These are phyloP conservation scores for Hypothenemus hampei DNA, from an alignment of 1,140 invertebrate genomes.

Conservation along the genomic window DNA sequence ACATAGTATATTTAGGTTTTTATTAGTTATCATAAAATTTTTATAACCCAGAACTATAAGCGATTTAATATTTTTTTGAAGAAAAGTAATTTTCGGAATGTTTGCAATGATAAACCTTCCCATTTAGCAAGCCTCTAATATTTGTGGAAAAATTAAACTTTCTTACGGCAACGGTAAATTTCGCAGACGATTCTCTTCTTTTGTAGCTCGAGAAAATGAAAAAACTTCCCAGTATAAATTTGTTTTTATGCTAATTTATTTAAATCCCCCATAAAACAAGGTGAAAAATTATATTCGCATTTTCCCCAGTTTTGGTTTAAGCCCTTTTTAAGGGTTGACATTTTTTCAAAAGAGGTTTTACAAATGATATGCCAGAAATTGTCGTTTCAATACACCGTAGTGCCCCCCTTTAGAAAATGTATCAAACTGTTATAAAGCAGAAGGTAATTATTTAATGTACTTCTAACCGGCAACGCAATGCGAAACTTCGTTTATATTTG, in stretches of 20 bases:
- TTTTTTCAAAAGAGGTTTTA: too few relatives aligned
- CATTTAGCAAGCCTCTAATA: too few relatives aligned
- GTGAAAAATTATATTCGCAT: not conserved
- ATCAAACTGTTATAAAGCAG: not conserved
- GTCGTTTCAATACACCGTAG: not conserved
- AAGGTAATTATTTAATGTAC: not conserved
- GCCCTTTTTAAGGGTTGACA: too few relatives aligned
- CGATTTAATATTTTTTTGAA: too few relatives aligned
- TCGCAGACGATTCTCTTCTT: slow-evolving; percentile 1
- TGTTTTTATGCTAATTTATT: not conserved
- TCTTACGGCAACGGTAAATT: slow-evolving; percentile 1
- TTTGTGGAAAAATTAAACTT: not conserved
- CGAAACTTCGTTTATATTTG: slow-evolving; percentile 1
- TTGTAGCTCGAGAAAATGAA: not conserved
- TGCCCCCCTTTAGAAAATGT: not conserved
- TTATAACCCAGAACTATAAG: too few relatives aligned
- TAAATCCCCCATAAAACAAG: not conserved
- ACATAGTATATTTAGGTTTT: too few relatives aligned
- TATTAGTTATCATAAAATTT: too few relatives aligned
- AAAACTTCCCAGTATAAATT: not conserved
- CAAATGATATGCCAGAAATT: too few relatives aligned
- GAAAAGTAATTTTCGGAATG: too few relatives aligned
- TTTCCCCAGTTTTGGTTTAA: too few relatives aligned
- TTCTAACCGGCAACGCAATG: not conserved
- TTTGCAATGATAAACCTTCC: too few relatives aligned